These are phyloP conservation scores for Hydroisotoma schaefferi DNA, from an alignment of 2,888 invertebrate species.

Conservation along the genomic window DNA sequence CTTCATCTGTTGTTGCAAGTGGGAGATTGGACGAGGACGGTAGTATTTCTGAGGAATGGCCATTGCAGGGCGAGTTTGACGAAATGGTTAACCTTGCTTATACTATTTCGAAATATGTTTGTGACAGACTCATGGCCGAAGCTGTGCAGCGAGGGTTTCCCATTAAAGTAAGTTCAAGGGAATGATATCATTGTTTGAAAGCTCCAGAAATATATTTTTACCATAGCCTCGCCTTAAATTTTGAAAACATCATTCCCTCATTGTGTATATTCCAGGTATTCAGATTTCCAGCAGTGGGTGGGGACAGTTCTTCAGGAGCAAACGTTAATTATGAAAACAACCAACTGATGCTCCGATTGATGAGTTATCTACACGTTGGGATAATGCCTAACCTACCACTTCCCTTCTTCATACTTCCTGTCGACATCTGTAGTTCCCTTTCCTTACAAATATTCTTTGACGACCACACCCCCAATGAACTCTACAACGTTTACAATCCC, in stretches of 20 bases:
- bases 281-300: conserved; percentile 23
- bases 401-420: conserved; percentile 22
- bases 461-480: conserved; percentile 11
- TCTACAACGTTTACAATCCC: conserved; percentile 27
- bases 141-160: conserved; percentile 29
- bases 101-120: conserved; percentile 31
- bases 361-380: conserved; percentile 26
- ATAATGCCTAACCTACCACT: conserved; percentile 21
- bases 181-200: too few species aligned
- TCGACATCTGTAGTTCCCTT: conserved; percentile 20
- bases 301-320: conserved; percentile 23
- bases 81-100: conserved; percentile 23
- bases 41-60: conserved; percentile 21
- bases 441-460: conserved; percentile 21
- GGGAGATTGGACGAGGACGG: conserved; percentile 15
- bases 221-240: too few species aligned
- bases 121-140: conserved; percentile 29
- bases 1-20: conserved; percentile 18
- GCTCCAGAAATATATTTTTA: too few species aligned
- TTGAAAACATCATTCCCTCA: too few species aligned
- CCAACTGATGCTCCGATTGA: conserved; percentile 27
- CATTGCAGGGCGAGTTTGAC: conserved; percentile 15
- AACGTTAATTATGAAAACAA: conserved; percentile 25
- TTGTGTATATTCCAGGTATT: too few species aligned
- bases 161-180: too few species aligned